These are phyloP conservation scores for Liasis olivaceus DNA, from an alignment of 2,797 vertebrate species.

Conservation along the genomic window DNA sequence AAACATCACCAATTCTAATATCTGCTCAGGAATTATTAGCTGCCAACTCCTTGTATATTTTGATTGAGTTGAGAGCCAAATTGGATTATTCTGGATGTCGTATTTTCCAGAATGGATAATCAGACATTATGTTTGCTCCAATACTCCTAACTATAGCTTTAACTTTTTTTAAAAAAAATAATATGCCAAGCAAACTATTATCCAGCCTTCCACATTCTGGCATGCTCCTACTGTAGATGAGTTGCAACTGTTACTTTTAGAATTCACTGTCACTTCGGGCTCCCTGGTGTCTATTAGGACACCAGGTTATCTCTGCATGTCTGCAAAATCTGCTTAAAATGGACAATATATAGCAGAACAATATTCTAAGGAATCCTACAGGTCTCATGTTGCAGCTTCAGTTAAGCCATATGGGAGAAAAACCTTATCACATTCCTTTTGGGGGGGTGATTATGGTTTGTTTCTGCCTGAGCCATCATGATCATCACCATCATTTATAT, in stretches of 20 bases:
- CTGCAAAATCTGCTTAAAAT: neutral
- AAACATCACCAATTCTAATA: neutral
- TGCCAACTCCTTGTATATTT: neutral
- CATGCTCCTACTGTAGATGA: neutral
- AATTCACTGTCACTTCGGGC: neutral
- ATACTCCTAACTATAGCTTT: neutral
- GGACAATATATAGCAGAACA: rapidly evolving
- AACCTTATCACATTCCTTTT: neutral
- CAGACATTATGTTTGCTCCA: neutral
- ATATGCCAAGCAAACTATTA: neutral
- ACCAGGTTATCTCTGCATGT: rapidly evolving
- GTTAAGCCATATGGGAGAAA: neutral
- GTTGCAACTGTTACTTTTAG: neutral
- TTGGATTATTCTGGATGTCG: neutral
- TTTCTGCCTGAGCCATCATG: neutral
- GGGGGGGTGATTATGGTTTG: neutral
- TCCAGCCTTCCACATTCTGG: neutral
- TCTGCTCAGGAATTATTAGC: neutral
- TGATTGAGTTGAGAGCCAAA: neutral
- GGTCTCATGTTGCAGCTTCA: neutral
- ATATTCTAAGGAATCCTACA: neutral
- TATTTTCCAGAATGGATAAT: neutral
- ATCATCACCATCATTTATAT: neutral
- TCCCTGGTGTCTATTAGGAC: neutral
- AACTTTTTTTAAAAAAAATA: neutral